These are phyloP conservation scores for Leptothorax acervorum DNA, from an alignment of 2,888 invertebrate species.

Conservation along the genomic window DNA sequence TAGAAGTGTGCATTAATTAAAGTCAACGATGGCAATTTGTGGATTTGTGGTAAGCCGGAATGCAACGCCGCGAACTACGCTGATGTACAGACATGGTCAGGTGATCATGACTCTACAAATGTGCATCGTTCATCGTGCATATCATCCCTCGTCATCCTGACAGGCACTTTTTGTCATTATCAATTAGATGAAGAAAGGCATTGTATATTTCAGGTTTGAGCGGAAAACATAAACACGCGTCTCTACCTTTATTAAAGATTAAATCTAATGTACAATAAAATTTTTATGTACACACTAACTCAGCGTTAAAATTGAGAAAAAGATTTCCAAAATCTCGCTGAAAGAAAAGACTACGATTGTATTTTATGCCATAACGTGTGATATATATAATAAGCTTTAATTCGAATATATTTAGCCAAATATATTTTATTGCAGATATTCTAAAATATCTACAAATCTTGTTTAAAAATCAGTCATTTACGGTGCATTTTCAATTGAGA, in stretches of 20 bases:
- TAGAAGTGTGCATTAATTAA: slow-evolving; percentile 83
- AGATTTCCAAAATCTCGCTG: not conserved
- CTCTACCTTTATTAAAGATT: not conserved
- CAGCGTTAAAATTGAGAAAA: not conserved
- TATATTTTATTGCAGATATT: not conserved
- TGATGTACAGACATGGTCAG: slow-evolving; percentile 34
- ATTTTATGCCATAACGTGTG: not conserved
- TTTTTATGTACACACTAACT: not conserved
- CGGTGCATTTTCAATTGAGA: not conserved
- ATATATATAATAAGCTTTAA: not conserved
- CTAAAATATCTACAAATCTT: not conserved
- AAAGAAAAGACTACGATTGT: too few species aligned
- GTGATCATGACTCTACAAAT: slow-evolving; percentile 40
- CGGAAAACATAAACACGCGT: not conserved
- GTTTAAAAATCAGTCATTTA: not conserved
- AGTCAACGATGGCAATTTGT: slow-evolving; percentile 79
- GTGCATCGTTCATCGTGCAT: slow-evolving; percentile 15
- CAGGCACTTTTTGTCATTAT: not conserved
- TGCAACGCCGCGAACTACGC: slow-evolving; percentile 55
- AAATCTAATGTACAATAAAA: not conserved
- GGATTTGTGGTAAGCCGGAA: slow-evolving; percentile 79
- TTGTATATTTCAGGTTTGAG: not conserved
- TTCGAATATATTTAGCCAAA: not conserved
- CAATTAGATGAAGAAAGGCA: not conserved
- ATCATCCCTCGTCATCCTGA: not conserved